These are phyloP conservation scores for Amitus sp. DNA, from an alignment of 2,888 invertebrate species.

Conservation along the genomic window DNA sequence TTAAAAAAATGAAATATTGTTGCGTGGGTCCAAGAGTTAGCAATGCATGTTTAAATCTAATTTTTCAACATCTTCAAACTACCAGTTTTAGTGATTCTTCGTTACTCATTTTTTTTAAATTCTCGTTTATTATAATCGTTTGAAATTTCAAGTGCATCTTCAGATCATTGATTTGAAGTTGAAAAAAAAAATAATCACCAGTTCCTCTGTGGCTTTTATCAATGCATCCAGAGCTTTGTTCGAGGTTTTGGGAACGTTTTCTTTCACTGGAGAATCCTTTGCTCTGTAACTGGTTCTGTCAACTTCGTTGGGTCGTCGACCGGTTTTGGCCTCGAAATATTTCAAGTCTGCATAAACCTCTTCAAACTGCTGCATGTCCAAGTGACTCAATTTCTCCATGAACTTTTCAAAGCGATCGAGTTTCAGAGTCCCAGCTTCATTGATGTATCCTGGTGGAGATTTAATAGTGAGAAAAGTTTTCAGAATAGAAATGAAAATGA, in stretches of 20 bases:
- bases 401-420: conserved; percentile 86
- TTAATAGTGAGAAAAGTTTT: no score
- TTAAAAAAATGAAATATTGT: no score
- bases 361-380: conserved; percentile 80
- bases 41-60: no score
- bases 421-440: conserved; percentile 88
- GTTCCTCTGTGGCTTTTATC: conserved; percentile 72
- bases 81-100: no score
- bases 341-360: conserved; percentile 84
- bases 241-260: conserved; percentile 37
- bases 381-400: conserved; percentile 77
- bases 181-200: conserved; percentile 67
- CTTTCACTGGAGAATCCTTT: conserved; percentile 54
- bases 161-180: no score
- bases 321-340: conserved; percentile 85
- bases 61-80: no score
- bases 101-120: no score
- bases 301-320: conserved; percentile 68
- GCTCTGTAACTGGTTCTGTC: conserved; percentile 64
- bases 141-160: no score
- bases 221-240: conserved; percentile 70
- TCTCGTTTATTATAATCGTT: no score
- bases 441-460: conserved; percentile 95
- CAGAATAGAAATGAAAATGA: no score
- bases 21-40: no score